Percentiles rank a stretch among this genome's conserved stretches.
phyloP scores from a whole-genome alignment of 2,888 invertebrate species.

The Carabus problematicus region DNA sequence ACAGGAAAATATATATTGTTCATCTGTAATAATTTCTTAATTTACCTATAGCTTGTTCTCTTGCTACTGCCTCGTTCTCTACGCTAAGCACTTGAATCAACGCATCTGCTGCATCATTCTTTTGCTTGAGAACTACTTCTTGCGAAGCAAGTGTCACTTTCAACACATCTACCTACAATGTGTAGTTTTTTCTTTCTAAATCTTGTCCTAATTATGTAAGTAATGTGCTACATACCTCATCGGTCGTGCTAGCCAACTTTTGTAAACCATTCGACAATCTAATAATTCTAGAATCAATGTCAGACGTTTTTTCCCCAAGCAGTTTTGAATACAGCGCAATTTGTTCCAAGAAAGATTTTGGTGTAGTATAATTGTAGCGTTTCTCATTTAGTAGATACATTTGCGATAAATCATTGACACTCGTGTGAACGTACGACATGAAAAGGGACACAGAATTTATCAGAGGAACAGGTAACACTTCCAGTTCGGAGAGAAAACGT shows the following conservation, averaged over 20 bases:
- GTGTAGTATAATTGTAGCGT: constrained; percentile 95
- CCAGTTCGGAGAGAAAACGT: constrained; percentile 80
- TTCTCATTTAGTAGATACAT: constrained; percentile 83
- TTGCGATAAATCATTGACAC: constrained; percentile 85
- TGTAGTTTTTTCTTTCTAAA: not conserved
- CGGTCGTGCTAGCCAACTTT: constrained; percentile 84
- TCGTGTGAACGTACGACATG: constrained; percentile 90
- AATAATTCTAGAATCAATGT: constrained; percentile 76
- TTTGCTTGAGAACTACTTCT: constrained; percentile 76
- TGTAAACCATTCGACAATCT: constrained; percentile 88
- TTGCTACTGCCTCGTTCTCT: constrained; percentile 90
- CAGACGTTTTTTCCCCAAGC: constrained; percentile 69
- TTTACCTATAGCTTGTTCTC: constrained; percentile 80
- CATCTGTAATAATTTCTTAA: constrained; percentile 17
- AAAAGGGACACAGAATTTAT: constrained; percentile 77
- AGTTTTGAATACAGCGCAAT: constrained; percentile 82
- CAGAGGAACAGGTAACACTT: constrained; percentile 73
- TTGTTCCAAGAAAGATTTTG: constrained; percentile 93
- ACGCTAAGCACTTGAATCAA: constrained; percentile 85
- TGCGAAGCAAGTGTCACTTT: constrained; percentile 74
- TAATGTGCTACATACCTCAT: constrained; percentile 65
- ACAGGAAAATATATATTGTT: not conserved
- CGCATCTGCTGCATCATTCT: constrained; percentile 89
- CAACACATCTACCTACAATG: constrained; percentile 72
- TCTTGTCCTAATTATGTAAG: not conserved